Evolutionary conservation across 2,797 vertebrate genomes (phyloP).

Genomic region (Masticophis lateralis): DNA sequence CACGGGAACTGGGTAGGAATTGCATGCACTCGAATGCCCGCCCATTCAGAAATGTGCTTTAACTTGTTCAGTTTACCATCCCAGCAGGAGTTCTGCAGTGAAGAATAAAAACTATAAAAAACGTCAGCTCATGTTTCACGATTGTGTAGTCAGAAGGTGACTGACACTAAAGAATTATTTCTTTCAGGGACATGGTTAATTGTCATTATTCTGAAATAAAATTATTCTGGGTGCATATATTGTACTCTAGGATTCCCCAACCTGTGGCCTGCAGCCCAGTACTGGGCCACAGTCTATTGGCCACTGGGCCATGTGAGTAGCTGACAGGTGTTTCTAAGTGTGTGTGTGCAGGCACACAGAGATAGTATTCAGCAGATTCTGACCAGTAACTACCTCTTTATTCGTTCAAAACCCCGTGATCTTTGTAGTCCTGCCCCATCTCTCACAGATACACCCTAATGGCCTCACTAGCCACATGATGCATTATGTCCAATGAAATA

Average conservation of each 20-base stretch:
- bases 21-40: neutral
- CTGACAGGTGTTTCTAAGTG: too few species aligned
- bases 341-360: too few species aligned
- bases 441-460: neutral
- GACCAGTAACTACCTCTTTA: neutral
- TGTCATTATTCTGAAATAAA: slow-evolving; percentile 8
- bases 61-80: slow-evolving; percentile 20
- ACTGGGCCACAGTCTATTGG: too few species aligned
- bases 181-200: neutral
- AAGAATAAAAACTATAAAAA: neutral
- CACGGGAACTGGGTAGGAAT: neutral
- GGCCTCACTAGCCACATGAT: neutral
- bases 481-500: neutral
- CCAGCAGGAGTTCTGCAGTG: slow-evolving; percentile 43
- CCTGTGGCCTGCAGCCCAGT: too few species aligned
- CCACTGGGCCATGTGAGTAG: too few species aligned
- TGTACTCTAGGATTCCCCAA: neutral
- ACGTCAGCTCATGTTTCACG: slow-evolving; percentile 19
- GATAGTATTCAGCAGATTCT: too few species aligned
- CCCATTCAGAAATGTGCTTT: slow-evolving; percentile 9
- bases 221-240: neutral
- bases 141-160: neutral
- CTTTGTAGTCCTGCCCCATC: neutral
- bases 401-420: neutral
- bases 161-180: neutral